Conservation (phyloP, 2,113 vertebrate species). For the Siniperca chuatsi region DNA sequence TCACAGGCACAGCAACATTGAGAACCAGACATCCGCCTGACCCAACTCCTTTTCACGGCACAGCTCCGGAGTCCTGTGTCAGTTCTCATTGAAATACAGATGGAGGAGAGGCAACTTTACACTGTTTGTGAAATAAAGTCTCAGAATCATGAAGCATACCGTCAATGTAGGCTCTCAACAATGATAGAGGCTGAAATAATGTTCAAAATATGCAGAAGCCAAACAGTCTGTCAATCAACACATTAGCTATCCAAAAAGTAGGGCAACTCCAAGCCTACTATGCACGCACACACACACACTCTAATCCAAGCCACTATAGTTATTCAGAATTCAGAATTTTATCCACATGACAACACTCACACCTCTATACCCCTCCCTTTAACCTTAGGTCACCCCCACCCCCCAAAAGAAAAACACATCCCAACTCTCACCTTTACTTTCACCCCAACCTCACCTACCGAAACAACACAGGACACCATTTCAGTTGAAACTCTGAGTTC, state of each 20-base stretch:
- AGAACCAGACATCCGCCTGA: constrained; percentile 69
- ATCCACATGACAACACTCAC: constrained; percentile 24
- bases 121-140: background rate
- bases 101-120: constrained; percentile 25
- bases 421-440: constrained; percentile 40
- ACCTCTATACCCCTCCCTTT: constrained; percentile 17
- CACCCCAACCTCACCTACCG: constrained; percentile 23
- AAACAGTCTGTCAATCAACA: background rate
- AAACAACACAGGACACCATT: constrained; percentile 26
- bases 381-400: constrained; percentile 22
- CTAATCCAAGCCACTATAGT: constrained; percentile 28
- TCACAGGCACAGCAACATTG: constrained; percentile 62
- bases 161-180: background rate
- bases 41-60: constrained; percentile 43
- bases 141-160: background rate
- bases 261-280: background rate
- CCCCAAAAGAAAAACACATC: constrained; percentile 8
- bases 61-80: constrained; percentile 40
- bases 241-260: background rate
- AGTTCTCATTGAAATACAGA: constrained; percentile 33
- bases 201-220: background rate
- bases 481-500: constrained; percentile 50
- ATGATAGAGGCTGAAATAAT: background rate
- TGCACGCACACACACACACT: background rate
- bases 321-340: constrained; percentile 3